These are phyloP conservation scores for Cuniculus paca DNA, from an alignment of 2,797 vertebrate species.

Conservation along the genomic window DNA sequence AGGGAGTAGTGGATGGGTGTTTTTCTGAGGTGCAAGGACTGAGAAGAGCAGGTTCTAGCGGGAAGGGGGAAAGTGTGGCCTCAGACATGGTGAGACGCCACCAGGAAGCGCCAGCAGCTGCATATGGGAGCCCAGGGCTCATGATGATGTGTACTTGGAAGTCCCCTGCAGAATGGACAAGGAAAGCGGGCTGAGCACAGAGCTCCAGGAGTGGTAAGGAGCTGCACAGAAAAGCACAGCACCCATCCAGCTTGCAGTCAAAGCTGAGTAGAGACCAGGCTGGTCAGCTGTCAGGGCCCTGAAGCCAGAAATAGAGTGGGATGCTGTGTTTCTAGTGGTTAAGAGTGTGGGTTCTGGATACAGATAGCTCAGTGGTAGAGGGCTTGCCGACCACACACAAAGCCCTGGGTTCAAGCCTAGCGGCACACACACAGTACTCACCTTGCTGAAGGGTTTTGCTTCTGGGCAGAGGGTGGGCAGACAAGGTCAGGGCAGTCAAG, in stretches of 20 bases:
- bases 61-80: neutral
- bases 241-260: neutral
- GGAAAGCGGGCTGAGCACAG: neutral
- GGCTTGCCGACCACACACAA: neutral
- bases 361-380: neutral
- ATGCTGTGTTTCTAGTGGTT: neutral
- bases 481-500: neutral
- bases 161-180: neutral
- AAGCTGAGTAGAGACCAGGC: neutral
- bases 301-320: neutral
- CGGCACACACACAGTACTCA: neutral
- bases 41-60: neutral
- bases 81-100: neutral
- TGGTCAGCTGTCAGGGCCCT: neutral
- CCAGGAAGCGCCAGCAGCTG: neutral
- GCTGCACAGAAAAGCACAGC: no score
- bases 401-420: neutral
- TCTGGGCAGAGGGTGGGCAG: neutral
- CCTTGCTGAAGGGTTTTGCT: neutral
- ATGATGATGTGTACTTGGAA: fast-evolving
- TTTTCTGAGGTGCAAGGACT: neutral
- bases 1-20: neutral
- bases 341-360: neutral
- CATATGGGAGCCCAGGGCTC: neutral
- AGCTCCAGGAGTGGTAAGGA: neutral